These are phyloP conservation scores for Enoplosus armatus DNA, from an alignment of 2,797 vertebrate species.

Conservation along the genomic window DNA sequence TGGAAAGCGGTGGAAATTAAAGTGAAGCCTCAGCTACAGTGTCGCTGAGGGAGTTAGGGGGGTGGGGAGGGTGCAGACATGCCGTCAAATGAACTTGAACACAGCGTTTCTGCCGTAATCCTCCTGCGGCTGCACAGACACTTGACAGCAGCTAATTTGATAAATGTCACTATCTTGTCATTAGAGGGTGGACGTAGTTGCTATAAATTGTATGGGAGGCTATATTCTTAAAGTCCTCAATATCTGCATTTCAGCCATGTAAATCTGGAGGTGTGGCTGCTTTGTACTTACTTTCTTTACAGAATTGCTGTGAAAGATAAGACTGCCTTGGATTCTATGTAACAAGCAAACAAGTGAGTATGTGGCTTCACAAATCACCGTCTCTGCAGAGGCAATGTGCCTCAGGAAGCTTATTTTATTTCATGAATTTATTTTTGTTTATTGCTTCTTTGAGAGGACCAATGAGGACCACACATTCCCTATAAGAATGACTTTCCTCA, in stretches of 20 bases:
- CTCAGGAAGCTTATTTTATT: conserved; percentile 26
- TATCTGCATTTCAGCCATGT: conserved; percentile 15
- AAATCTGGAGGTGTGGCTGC: neutral
- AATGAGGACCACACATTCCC: neutral
- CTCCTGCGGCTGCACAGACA: conserved; percentile 44
- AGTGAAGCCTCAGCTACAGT: conserved; percentile 61
- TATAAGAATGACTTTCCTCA: neutral
- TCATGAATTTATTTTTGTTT: conserved; percentile 20
- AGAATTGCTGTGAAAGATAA: conserved; percentile 12
- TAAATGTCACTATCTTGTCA: conserved; percentile 62
- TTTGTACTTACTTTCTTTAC: conserved; percentile 33
- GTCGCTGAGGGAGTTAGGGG: conserved; percentile 57
- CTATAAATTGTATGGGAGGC: conserved; percentile 24
- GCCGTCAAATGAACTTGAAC: conserved; percentile 66
- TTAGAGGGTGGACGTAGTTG: conserved; percentile 35
- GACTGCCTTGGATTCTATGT: neutral
- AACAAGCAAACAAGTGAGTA: conserved; percentile 8
- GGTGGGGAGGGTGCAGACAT: conserved; percentile 59
- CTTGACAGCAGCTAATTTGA: conserved; percentile 75
- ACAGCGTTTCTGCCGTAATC: conserved; percentile 53
- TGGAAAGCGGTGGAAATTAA: conserved; percentile 75
- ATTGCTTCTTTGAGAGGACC: conserved; percentile 3
- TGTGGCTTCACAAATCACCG: conserved; percentile 18
- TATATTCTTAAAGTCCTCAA: conserved; percentile 33
- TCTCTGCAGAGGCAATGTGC: conserved; percentile 19